A percentile compares a stretch with the other conserved stretches of the same genome.
Conservation (phyloP, 2,888 invertebrate species). For the Drosophila paranaensis region DNA sequence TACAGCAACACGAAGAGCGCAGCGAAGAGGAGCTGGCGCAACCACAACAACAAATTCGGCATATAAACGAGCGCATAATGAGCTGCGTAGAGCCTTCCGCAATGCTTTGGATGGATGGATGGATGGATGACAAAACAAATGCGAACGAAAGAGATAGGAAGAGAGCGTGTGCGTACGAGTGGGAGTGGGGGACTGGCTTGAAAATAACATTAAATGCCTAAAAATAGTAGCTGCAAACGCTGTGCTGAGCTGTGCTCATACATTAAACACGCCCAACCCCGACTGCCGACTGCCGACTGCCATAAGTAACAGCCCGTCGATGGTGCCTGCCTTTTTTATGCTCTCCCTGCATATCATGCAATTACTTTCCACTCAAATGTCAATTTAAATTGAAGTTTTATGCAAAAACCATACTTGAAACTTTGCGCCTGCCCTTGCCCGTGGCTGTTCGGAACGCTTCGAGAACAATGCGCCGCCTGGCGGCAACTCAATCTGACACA, state of each 20-base stretch:
- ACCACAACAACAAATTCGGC: conserved; percentile 78
- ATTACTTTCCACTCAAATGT: conserved; percentile 82
- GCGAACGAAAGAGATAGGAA: neutral
- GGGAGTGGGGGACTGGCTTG: conserved; percentile 22
- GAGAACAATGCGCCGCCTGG: conserved; percentile 68
- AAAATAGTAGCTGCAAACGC: conserved; percentile 61
- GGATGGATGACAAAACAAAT: conserved; percentile 40
- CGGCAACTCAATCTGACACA: conserved; percentile 65
- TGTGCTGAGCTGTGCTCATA: conserved; percentile 44
- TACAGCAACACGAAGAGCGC: conserved; percentile 44
- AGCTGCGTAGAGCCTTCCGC: conserved; percentile 70
- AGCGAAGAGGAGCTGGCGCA: conserved; percentile 8
- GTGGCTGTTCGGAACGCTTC: conserved; percentile 18
- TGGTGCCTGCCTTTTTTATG: conserved; percentile 72
- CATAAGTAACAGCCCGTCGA: conserved; percentile 60
- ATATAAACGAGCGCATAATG: conserved; percentile 81
- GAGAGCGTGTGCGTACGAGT: neutral
- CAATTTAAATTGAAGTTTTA: conserved; percentile 81
- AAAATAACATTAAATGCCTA: conserved; percentile 76
- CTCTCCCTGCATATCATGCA: conserved; percentile 76
- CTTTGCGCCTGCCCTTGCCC: conserved; percentile 44
- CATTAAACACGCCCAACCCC: conserved; percentile 71
- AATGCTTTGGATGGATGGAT: conserved; percentile 28
- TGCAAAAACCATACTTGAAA: conserved; percentile 81
- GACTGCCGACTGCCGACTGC: neutral